Base-by-base conservation (phyloP, 2,797 vertebrate species). In the Crypturellus tataupa region DNA sequence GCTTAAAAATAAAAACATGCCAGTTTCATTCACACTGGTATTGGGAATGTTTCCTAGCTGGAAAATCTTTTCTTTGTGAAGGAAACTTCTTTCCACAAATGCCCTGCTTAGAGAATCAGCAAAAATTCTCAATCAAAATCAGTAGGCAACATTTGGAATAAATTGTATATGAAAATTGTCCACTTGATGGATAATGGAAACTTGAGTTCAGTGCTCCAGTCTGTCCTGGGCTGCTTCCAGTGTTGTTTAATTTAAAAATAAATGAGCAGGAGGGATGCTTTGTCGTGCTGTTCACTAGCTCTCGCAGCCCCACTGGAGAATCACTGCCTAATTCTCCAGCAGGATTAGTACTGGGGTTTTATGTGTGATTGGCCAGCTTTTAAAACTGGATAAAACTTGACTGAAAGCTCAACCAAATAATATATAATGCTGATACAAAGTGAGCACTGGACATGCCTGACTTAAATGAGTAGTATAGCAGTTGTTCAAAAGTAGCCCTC, bases 401-500 rank as follows among this genome's bases (percentile, higher is more conserved):
- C 85, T 80, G 85, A 70, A 79, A 91, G 62, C 70, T 85, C 87
- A 93, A 78, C 29, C 59, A 85, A 87, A 77, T 39, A 58, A 25
- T 55, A 27, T 91, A 33, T 35, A 75, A 58, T 73, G 80, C 73
- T 69, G 79, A 72, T 42, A 71, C 39, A 89, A 90, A 85, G 31
- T 70, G 78, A 90, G 40, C 40, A 71, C 81, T 91, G 87, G 46
- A 44, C 27, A 19, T 58, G 75, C 51, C 55, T 93, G 81, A 91
- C 92, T 94, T 86, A 63, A 80, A 72, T 93, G 70, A 80, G 67
- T 80, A 80, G 89, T 95, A 6, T 35, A 63, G 78, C 83, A 85
- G 86, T 83, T 81, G 90, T 95, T 97, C 71, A 93, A 95, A 96
- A 92, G 64, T 59, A 42, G 69, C 63, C 64, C 62, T 96, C 84